Evolutionary conservation across 1,140 invertebrate genomes (phyloP).

Genomic region (Ceratina japonica): DNA sequence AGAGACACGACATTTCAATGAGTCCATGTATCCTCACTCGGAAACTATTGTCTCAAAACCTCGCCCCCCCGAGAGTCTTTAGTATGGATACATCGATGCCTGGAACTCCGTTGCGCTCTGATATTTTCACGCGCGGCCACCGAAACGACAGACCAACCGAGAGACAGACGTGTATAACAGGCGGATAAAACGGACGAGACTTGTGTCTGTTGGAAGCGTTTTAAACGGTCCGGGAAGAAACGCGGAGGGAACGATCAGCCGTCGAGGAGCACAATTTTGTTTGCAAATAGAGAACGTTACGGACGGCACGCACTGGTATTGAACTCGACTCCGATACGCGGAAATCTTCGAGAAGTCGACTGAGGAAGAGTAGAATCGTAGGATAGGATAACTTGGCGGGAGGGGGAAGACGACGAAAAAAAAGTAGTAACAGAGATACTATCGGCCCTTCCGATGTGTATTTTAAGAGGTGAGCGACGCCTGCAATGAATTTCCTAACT

Average conservation of each 20-base stretch:
- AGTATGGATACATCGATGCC: constrained; percentile 39
- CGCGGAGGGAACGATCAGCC: not conserved
- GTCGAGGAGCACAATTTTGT: not conserved
- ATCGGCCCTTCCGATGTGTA: constrained; percentile 12
- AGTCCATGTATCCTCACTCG: constrained; percentile 70
- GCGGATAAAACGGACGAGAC: too few relatives aligned
- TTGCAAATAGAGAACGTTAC: constrained; percentile 14
- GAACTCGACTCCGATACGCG: constrained; percentile 18
- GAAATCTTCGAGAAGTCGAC: constrained; percentile 41
- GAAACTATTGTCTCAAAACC: constrained; percentile 61
- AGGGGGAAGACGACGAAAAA: not conserved
- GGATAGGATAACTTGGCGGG: not conserved
- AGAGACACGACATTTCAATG: constrained; percentile 77
- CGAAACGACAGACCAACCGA: constrained; percentile 7
- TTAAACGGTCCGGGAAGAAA: not conserved
- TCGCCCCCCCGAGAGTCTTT: constrained; percentile 32
- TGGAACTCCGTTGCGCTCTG: constrained; percentile 17
- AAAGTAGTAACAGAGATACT: not conserved
- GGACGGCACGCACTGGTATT: constrained; percentile 1
- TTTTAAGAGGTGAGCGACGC: constrained; percentile 28
- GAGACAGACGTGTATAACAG: not conserved
- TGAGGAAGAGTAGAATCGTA: constrained; percentile 39
- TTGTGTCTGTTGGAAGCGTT: not conserved
- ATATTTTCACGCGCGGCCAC: constrained; percentile 26
- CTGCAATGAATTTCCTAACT: constrained; percentile 22